phyloP scores from a whole-genome alignment of 2,113 vertebrate genomes.

The Enhydra lutris region DNA sequence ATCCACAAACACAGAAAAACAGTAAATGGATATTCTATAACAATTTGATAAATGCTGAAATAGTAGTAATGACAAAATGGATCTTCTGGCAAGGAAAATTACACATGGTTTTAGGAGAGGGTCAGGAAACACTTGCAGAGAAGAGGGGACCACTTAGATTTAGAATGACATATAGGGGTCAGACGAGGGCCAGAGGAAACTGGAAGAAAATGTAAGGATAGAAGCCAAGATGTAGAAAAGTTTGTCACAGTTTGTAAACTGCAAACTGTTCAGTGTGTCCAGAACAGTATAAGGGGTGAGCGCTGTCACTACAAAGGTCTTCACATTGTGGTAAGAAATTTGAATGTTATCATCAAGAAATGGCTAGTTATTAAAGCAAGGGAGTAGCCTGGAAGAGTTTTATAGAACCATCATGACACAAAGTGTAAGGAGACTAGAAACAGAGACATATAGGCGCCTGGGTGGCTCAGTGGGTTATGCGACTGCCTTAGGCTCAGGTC shows the following conservation, averaged over 20 bases:
- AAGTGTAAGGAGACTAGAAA: not conserved
- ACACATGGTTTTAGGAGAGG: accelerated
- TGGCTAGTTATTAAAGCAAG: not conserved
- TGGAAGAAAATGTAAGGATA: not conserved
- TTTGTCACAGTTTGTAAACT: not conserved
- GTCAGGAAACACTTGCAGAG: not conserved
- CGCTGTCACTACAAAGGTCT: not conserved
- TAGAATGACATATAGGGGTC: not conserved
- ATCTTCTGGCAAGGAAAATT: not conserved
- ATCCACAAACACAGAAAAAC: not conserved
- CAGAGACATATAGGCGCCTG: accelerated
- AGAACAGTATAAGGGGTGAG: not conserved
- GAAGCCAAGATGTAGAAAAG: not conserved
- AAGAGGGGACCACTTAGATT: not conserved
- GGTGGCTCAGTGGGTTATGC: too few species aligned
- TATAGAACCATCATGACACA: not conserved
- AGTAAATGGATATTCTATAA: not conserved
- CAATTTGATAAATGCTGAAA: not conserved
- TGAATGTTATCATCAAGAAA: not conserved
- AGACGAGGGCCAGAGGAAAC: not conserved
- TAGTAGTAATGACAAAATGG: not conserved
- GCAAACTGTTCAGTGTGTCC: too few species aligned
- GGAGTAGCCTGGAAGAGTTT: not conserved
- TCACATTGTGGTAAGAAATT: not conserved
- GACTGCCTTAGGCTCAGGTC: too few species aligned